Conservation (phyloP, 2,888 invertebrate species). For the Agonopterix heracliana region DNA sequence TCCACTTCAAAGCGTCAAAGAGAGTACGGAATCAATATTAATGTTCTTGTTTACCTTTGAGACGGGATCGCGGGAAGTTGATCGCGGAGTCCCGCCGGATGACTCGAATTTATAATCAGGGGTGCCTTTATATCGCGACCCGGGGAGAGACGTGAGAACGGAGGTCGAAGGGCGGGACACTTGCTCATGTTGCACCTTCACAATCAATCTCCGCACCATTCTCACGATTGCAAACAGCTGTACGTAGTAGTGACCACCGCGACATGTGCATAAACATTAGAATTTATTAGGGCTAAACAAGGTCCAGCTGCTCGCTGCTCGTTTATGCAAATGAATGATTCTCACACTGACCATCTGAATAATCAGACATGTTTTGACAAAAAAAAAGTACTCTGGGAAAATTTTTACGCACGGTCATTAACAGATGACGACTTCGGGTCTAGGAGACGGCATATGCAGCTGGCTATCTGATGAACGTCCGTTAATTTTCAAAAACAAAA, state of each 20-base stretch:
- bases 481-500: constrained; percentile 54
- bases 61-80: constrained; percentile 43
- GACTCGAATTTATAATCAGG: constrained; percentile 67
- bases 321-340: constrained; percentile 48
- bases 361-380: constrained; percentile 30
- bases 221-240: constrained; percentile 64
- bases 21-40: constrained; percentile 67
- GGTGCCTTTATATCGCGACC: constrained; percentile 45
- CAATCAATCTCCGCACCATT: constrained; percentile 34
- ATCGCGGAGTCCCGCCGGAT: constrained; percentile 49
- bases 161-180: constrained; percentile 62
- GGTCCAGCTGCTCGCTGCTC: constrained; percentile 46
- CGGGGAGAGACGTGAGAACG: constrained; percentile 55
- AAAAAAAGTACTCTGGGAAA: constrained; percentile 47
- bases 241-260: constrained; percentile 44
- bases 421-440: constrained; percentile 6
- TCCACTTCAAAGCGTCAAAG: constrained; percentile 61
- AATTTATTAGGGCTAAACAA: constrained; percentile 61
- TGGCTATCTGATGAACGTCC: constrained; percentile 58
- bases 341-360: constrained; percentile 43
- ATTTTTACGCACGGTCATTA: constrained; percentile 11
- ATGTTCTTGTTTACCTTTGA: constrained; percentile 70
- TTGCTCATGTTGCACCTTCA: constrained; percentile 67
- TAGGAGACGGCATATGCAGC: constrained; percentile 38
- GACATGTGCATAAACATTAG: constrained; percentile 61